Percentiles rank a stretch among this genome's conserved stretches.
These are phyloP conservation scores for Sebastes minor DNA, from an alignment of 2,797 vertebrate species.

Conservation along the genomic window DNA sequence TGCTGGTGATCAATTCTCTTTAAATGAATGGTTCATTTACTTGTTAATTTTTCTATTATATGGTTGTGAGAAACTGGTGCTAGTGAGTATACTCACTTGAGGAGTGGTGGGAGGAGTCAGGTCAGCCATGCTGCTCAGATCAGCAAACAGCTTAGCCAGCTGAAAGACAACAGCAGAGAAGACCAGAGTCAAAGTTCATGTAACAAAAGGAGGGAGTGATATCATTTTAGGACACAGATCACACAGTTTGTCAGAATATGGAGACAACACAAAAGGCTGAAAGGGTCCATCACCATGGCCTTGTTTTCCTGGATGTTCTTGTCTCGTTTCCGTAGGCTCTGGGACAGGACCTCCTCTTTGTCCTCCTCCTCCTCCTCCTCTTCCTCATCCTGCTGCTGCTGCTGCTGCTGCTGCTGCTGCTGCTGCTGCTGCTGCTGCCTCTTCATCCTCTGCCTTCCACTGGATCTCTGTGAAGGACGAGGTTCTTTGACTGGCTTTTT, in stretches of 20 bases:
- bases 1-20: background rate
- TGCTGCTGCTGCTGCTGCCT: slow-evolving; percentile 67
- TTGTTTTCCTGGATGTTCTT: slow-evolving; percentile 98
- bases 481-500: slow-evolving; percentile 38
- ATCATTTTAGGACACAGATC: background rate
- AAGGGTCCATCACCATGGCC: slow-evolving; percentile 85
- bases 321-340: slow-evolving; percentile 87
- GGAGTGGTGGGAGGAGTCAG: slow-evolving; percentile 83
- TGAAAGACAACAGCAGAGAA: slow-evolving; percentile 65
- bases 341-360: slow-evolving; percentile 76
- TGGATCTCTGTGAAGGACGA: slow-evolving; percentile 20
- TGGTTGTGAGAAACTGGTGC: background rate
- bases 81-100: slow-evolving; percentile 77
- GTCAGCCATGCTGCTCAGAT: slow-evolving; percentile 89
- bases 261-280: background rate
- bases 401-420: too few relatives aligned
- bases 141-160: slow-evolving; percentile 93
- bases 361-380: slow-evolving; percentile 66
- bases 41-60: background rate
- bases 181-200: background rate
- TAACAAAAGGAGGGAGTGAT: background rate
- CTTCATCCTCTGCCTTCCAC: slow-evolving; percentile 15
- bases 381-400: too few relatives aligned
- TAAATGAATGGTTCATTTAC: background rate
- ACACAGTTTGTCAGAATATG: background rate